Percentiles rank a stretch among this genome's conserved stretches.
phyloP scores from a whole-genome alignment of 1,140 invertebrate genomes.

The Papilio dardanus region DNA sequence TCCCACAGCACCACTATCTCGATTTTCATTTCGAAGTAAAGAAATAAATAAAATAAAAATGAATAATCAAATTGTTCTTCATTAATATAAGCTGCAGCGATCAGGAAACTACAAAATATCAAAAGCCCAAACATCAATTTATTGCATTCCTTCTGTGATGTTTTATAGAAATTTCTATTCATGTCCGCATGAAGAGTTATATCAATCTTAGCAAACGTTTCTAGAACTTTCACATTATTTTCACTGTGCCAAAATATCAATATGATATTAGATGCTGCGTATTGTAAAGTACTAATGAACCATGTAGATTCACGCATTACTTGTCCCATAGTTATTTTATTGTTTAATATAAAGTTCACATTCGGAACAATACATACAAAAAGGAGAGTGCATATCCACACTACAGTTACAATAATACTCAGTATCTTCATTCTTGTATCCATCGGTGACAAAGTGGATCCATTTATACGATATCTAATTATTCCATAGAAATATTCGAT shows the following conservation, averaged over 20 bases:
- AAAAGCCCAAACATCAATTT: neutral
- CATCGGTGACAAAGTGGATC: slow-evolving; percentile 42
- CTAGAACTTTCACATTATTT: slow-evolving; percentile 28
- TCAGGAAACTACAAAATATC: neutral
- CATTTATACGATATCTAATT: slow-evolving; percentile 46
- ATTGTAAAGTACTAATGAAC: slow-evolving; percentile 47
- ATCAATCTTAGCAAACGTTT: slow-evolving; percentile 47
- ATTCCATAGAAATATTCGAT: slow-evolving; percentile 54
- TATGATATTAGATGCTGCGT: slow-evolving; percentile 38
- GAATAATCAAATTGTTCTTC: neutral
- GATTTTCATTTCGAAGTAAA: slow-evolving; percentile 49
- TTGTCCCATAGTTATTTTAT: slow-evolving; percentile 32
- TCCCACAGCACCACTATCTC: slow-evolving; percentile 51
- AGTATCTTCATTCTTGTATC: slow-evolving; percentile 50
- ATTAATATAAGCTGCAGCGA: neutral
- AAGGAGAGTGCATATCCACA: neutral
- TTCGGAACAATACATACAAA: slow-evolving; percentile 30
- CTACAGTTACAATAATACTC: slow-evolving; percentile 38
- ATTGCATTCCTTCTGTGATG: slow-evolving; percentile 8
- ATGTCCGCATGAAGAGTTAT: slow-evolving; percentile 20
- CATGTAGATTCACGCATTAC: slow-evolving; percentile 42
- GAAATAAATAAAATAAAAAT: slow-evolving; percentile 22
- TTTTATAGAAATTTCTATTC: neutral
- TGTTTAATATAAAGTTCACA: neutral
- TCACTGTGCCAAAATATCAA: slow-evolving; percentile 39